Conservation (phyloP, 2,888 invertebrate genomes). For the Tricholauxania praeusta region DNA sequence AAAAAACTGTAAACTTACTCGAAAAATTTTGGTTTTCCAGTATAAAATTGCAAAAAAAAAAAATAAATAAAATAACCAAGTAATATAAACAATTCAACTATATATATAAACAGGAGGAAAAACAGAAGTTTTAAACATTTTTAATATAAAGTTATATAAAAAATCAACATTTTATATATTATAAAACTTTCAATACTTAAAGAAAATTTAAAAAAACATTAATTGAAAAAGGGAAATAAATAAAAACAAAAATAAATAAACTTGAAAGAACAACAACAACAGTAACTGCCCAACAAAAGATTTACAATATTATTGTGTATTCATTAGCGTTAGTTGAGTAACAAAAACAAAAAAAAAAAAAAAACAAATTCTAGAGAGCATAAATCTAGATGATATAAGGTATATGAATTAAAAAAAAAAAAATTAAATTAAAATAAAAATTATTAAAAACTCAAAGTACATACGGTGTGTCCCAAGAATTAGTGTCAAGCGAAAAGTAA, state of each 20-base stretch:
- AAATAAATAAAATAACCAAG: neutral
- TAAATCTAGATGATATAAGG: conserved; percentile 10
- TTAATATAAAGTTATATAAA: conserved; percentile 29
- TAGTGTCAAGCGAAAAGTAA: no score
- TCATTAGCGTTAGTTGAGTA: conserved; percentile 35
- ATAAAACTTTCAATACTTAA: conserved; percentile 39
- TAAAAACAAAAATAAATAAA: conserved; percentile 21
- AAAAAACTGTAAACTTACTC: conserved; percentile 37
- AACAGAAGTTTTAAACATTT: conserved; percentile 22
- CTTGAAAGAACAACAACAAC: conserved; percentile 45
- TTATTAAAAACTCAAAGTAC: conserved; percentile 24
- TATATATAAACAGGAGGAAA: conserved; percentile 14
- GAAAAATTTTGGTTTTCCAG: conserved; percentile 31
- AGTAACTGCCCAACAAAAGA: conserved; percentile 52
- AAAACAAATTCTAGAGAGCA: conserved; percentile 30
- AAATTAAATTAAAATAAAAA: conserved; percentile 39
- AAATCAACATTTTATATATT: conserved; percentile 39
- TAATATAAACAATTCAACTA: conserved; percentile 6
- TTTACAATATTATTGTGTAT: conserved; percentile 44
- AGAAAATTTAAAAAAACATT: conserved; percentile 27
- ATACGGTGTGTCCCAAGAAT: conserved; percentile 36
- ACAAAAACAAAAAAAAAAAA: conserved; percentile 13
- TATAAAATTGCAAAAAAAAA: conserved; percentile 8
- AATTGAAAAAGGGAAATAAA: conserved; percentile 10
- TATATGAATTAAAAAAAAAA: no score